Percentiles rank a stretch among this genome's conserved stretches.
phyloP scores from a whole-genome alignment of 2,113 vertebrate species.

The Corydoras sp. region DNA sequence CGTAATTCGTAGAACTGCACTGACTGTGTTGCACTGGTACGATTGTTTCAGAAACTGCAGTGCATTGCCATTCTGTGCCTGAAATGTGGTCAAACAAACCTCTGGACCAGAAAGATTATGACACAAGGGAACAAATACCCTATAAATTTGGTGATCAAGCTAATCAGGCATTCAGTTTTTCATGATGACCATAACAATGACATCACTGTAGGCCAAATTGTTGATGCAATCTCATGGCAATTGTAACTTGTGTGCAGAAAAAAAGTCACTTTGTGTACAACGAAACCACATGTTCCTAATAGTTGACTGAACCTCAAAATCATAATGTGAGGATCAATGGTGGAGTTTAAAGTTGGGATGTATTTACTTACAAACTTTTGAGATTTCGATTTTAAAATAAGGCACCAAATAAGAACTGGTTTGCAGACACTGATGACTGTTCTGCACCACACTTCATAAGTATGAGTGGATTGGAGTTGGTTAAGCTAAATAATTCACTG shows the following conservation, averaged over 20 bases:
- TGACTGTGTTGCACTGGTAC: too few relatives aligned
- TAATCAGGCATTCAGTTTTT: neutral
- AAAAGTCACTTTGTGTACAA: neutral
- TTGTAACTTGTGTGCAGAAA: neutral
- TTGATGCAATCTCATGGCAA: neutral
- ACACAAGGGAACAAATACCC: too few relatives aligned
- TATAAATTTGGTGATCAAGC: neutral
- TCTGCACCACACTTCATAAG: neutral
- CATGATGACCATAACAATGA: neutral
- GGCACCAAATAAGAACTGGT: slow-evolving; percentile 3
- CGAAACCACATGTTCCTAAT: neutral
- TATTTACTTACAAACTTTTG: slow-evolving; percentile 2
- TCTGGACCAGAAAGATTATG: too few relatives aligned
- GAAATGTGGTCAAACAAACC: too few relatives aligned
- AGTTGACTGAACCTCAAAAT: neutral
- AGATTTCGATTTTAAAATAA: neutral
- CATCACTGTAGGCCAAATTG: neutral
- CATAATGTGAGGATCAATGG: neutral
- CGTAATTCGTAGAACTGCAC: too few relatives aligned
- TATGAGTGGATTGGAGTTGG: slow-evolving; percentile 2
- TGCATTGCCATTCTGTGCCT: too few relatives aligned
- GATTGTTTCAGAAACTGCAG: too few relatives aligned
- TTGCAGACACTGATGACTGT: neutral
- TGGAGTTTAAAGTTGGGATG: neutral
- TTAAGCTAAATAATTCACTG: slow-evolving; percentile 41